Conservation (phyloP, 1,140 invertebrate species). For the Coenobita brevimanus region DNA sequence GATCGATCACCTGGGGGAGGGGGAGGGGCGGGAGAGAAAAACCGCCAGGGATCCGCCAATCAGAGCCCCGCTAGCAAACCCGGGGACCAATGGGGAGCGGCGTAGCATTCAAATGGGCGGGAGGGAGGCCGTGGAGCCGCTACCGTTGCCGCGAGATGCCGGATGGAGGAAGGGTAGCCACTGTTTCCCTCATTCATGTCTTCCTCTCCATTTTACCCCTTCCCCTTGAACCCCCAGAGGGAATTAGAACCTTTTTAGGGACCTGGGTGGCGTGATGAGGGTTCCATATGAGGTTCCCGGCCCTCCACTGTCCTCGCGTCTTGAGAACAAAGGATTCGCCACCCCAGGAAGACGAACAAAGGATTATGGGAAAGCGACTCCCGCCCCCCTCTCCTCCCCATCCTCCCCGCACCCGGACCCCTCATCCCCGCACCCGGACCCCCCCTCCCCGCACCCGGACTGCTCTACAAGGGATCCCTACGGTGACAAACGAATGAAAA, state of each 20-base stretch:
- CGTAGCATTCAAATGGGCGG: constrained; percentile 39
- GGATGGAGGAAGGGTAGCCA: background rate
- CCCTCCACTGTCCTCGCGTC: background rate
- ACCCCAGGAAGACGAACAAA: constrained; percentile 7
- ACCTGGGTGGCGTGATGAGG: background rate
- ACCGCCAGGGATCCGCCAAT: constrained; percentile 28
- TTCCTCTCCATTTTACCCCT: no score
- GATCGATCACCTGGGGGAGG: no score
- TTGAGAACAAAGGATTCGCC: background rate
- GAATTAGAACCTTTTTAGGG: background rate
- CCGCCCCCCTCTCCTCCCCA: background rate
- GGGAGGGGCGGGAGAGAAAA: constrained; percentile 30
- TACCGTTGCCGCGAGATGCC: background rate
- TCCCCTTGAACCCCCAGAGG: no score
- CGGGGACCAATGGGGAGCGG: constrained; percentile 17
- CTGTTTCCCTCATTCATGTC: background rate
- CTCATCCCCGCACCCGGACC: background rate
- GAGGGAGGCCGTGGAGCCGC: constrained; percentile 21
- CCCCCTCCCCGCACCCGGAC: background rate
- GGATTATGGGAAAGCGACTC: constrained; percentile 5
- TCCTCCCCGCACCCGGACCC: no score
- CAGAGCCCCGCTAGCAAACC: background rate
- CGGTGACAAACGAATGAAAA: constrained; percentile 50
- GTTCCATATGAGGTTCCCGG: background rate
- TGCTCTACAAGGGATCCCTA: background rate